phyloP scores from a whole-genome alignment of 1,140 invertebrate species.

The Diuraphis noxia region DNA sequence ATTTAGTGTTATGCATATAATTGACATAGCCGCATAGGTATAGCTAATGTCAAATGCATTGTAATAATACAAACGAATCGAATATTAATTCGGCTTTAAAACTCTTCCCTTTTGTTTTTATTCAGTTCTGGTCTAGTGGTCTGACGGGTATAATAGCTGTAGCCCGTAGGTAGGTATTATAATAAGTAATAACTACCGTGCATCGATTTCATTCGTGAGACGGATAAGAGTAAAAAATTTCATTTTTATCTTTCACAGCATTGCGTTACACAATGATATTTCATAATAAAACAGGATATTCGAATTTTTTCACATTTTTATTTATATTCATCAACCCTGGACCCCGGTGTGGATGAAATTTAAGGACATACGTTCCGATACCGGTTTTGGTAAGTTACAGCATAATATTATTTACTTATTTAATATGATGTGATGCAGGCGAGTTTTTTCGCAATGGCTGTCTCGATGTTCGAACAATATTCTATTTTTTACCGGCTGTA shows the following conservation, averaged over 20 bases:
- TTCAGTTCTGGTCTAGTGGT: not conserved
- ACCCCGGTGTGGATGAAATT: not conserved
- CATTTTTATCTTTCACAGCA: not conserved
- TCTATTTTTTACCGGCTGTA: not conserved
- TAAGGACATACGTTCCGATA: not conserved
- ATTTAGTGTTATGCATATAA: too few relatives aligned
- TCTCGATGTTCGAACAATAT: not conserved
- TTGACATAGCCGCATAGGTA: too few relatives aligned
- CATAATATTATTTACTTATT: not conserved
- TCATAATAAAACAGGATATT: not conserved
- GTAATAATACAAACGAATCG: too few relatives aligned
- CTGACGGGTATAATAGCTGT: not conserved
- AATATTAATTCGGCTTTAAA: not conserved
- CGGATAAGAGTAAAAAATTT: not conserved
- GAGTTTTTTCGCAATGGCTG: not conserved
- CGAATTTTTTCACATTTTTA: not conserved
- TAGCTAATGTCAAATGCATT: too few relatives aligned
- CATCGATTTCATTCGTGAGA: not conserved
- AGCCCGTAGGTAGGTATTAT: not conserved
- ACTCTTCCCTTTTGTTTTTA: not conserved
- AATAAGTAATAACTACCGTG: too few relatives aligned
- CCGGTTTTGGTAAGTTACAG: not conserved
- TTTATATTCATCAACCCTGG: not conserved
- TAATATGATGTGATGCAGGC: not conserved
- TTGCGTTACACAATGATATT: not conserved